These are phyloP conservation scores for Molossus alvarezi DNA, from an alignment of 2,797 vertebrate genomes.

Conservation along the genomic window DNA sequence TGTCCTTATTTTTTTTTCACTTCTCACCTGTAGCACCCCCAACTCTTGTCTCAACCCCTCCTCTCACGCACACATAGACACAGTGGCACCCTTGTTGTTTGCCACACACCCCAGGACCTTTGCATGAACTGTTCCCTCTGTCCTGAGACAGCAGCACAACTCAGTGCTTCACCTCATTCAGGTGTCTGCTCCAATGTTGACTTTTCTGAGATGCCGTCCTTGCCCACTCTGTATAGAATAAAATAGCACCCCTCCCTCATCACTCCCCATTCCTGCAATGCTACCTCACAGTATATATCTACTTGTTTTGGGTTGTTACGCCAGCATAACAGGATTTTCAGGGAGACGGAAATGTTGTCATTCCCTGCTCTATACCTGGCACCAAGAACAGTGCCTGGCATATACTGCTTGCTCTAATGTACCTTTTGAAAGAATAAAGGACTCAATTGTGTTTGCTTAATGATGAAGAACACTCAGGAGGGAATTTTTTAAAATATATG, in stretches of 20 bases:
- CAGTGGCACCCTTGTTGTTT: background rate
- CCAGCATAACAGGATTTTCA: constrained; percentile 9
- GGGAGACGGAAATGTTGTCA: background rate
- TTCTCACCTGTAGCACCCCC: background rate
- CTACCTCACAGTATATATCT: background rate
- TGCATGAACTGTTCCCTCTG: background rate
- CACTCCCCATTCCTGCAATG: background rate
- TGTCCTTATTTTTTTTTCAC: background rate
- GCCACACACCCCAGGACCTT: background rate
- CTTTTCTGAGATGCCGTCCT: background rate
- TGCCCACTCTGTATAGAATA: background rate
- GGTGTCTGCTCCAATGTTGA: background rate
- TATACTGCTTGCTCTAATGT: background rate
- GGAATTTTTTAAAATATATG: background rate
- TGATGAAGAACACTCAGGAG: background rate
- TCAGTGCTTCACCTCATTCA: background rate
- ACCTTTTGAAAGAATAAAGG: constrained; percentile 38
- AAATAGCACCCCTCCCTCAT: background rate
- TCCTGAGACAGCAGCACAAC: background rate
- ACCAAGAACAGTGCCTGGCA: background rate
- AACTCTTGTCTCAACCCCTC: background rate
- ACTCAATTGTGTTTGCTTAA: background rate
- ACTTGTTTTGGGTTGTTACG: background rate
- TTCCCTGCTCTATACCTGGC: background rate
- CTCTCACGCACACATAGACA: background rate